Percentiles rank a stretch among this genome's conserved stretches.
Evolutionary conservation across 2,797 vertebrate genomes (phyloP).

Genomic region (Spondyliosoma cantharus): DNA sequence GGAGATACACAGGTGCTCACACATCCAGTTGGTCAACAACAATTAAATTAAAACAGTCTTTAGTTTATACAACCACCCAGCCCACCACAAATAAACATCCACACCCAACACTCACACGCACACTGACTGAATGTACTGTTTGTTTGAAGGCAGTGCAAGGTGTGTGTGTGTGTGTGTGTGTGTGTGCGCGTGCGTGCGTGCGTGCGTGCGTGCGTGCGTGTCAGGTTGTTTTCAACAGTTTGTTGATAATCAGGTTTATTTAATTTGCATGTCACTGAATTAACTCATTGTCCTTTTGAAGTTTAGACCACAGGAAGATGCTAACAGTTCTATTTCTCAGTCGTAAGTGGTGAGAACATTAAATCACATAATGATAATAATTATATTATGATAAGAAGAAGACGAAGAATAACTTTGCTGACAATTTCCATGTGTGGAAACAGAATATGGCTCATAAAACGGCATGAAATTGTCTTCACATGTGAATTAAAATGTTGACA

Average conservation of each 20-base stretch:
- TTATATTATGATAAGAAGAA: no score
- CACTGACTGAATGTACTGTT: slow-evolving; percentile 23
- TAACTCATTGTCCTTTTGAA: background rate
- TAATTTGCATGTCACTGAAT: background rate
- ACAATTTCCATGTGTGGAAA: no score
- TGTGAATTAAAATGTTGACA: no score
- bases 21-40: slow-evolving; percentile 37
- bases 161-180: slow-evolving; percentile 13
- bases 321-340: background rate
- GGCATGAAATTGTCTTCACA: no score
- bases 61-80: slow-evolving; percentile 29
- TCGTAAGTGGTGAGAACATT: no score
- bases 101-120: slow-evolving; percentile 27
- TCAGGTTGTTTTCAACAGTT: background rate
- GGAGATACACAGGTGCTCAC: background rate
- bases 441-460: no score
- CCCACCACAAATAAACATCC: slow-evolving; percentile 23
- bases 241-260: background rate
- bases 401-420: no score
- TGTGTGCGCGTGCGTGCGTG: slow-evolving; percentile 1
- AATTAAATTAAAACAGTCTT: slow-evolving; percentile 19
- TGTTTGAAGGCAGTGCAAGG: slow-evolving; percentile 21
- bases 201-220: slow-evolving; percentile 13
- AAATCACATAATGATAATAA: no score
- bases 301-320: background rate